Conservation (phyloP, 1,140 invertebrate species). For the Aphaenogaster floridana region DNA sequence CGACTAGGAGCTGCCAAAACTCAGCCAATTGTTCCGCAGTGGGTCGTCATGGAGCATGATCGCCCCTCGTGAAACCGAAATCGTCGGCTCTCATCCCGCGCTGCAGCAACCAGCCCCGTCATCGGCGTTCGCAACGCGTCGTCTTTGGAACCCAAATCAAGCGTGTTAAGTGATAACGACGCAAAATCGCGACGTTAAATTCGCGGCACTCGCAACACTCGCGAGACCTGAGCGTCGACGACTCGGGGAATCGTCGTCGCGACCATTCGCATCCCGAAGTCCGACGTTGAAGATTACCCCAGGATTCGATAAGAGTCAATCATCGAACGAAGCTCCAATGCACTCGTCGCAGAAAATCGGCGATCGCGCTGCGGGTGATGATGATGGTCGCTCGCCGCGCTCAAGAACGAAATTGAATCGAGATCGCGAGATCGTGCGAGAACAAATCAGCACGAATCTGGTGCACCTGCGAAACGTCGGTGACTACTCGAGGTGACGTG, state of each 20-base stretch:
- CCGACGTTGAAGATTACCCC: neutral
- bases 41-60: constrained; percentile 19
- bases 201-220: constrained; percentile 7
- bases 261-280: neutral
- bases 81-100: constrained; percentile 38
- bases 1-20: constrained; percentile 23
- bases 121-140: neutral
- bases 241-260: neutral
- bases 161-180: neutral
- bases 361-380: too few relatives aligned
- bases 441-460: neutral
- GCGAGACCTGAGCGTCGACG: neutral
- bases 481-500: neutral
- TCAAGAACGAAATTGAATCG: neutral
- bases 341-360: neutral
- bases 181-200: neutral
- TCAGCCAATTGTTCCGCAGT: neutral
- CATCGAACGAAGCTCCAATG: neutral
- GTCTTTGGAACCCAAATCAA: neutral
- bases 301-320: neutral
- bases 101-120: neutral
- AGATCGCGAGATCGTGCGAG: neutral
- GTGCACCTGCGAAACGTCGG: neutral
- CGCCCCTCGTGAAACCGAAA: neutral
- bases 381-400: too few relatives aligned